Percentiles rank a stretch among this genome's conserved stretches.
These are phyloP conservation scores for Panzeria rudis DNA, from an alignment of 2,888 invertebrate species.

Conservation along the genomic window DNA sequence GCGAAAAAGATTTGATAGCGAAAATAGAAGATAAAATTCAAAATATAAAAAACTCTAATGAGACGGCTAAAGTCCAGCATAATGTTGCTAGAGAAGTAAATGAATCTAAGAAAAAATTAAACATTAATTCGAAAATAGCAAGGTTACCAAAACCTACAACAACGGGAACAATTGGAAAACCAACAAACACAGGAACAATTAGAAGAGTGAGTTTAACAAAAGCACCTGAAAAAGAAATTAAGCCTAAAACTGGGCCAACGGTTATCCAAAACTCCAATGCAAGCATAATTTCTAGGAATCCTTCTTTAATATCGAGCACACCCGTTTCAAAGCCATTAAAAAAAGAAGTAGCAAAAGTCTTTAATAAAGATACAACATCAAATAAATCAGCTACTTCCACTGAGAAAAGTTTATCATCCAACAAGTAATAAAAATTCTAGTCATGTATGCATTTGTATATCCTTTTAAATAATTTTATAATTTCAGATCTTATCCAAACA, in stretches of 20 bases:
- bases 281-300: background rate
- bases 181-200: background rate
- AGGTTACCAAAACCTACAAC: background rate
- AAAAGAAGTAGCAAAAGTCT: background rate
- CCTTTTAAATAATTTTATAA: background rate
- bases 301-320: background rate
- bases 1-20: background rate
- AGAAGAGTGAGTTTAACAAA: background rate
- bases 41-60: background rate
- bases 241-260: background rate
- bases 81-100: background rate
- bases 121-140: background rate
- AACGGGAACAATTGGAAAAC: background rate
- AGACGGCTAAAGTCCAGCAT: background rate
- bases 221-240: background rate
- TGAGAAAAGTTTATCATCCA: slow-evolving; percentile 62
- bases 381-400: slow-evolving; percentile 67
- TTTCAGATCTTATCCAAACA: slow-evolving; percentile 23
- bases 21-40: background rate
- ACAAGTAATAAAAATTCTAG: slow-evolving; percentile 49
- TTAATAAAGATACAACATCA: slow-evolving; percentile 58
- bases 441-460: background rate
- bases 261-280: background rate
- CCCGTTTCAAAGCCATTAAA: background rate
- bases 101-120: background rate